Conservation (phyloP, 37 sponge, comb jelly and placozoan species). For the Eunapius fragilis region DNA sequence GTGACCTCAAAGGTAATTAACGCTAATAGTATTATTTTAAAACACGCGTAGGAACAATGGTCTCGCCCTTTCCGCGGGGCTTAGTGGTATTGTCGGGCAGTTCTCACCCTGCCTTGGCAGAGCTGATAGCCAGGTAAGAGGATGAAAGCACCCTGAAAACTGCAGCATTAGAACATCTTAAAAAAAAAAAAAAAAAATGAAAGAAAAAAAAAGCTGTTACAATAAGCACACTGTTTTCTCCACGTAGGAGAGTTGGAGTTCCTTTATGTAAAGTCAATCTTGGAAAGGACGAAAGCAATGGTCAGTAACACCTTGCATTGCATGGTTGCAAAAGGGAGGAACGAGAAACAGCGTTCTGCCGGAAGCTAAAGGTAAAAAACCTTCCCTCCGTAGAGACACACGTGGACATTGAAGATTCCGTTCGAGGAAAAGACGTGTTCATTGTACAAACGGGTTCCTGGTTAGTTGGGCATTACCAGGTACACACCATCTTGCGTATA, state of each 20-base stretch:
- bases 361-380: no score
- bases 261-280: slow-evolving; percentile 50
- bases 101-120: slow-evolving; percentile 62
- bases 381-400: slow-evolving; percentile 55
- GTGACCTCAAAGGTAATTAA: background rate
- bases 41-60: slow-evolving; percentile 4
- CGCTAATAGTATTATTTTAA: background rate
- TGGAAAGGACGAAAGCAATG: slow-evolving; percentile 40
- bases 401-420: slow-evolving; percentile 80
- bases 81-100: slow-evolving; percentile 71
- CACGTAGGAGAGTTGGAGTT: slow-evolving; percentile 45
- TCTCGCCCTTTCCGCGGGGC: slow-evolving; percentile 29
- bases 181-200: background rate
- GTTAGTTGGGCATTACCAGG: slow-evolving; percentile 1
- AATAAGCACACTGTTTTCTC: background rate
- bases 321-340: background rate
- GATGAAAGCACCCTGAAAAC: background rate
- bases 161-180: background rate
- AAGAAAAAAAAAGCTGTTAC: no score
- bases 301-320: slow-evolving; percentile 5
- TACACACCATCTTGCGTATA: no score
- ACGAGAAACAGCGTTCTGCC: background rate
- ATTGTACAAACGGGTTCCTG: slow-evolving; percentile 87
- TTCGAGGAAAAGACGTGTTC: slow-evolving; percentile 94
- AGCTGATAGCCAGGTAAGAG: slow-evolving; percentile 67